Percentiles rank a stretch among this genome's conserved stretches.
Conservation (phyloP, 2,888 invertebrate species). For the Heliconius aoede region DNA sequence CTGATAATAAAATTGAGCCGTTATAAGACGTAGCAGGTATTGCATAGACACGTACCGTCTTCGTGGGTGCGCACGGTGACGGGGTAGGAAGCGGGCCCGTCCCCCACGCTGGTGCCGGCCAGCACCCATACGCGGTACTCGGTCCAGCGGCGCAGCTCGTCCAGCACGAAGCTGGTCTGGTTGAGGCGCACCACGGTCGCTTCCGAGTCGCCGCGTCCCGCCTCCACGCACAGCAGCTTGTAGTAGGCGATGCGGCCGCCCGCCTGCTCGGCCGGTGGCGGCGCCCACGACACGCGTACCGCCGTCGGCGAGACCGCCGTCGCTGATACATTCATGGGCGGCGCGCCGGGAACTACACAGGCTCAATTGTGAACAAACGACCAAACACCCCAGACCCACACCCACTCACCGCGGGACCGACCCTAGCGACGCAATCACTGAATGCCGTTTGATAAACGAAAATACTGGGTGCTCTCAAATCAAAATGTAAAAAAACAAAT, state of each 20-base stretch:
- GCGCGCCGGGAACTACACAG: conserved; percentile 96
- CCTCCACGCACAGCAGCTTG: conserved; percentile 95
- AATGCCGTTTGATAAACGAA: conserved; percentile 75
- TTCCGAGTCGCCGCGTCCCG: conserved; percentile 92
- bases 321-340: conserved; percentile 96
- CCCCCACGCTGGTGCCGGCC: conserved; percentile 97
- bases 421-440: conserved; percentile 81
- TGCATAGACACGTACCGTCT: conserved; percentile 94
- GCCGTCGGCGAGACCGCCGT: conserved; percentile 94
- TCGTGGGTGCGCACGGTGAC: conserved; percentile 97
- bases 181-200: conserved; percentile 91
- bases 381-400: neutral
- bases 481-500: conserved; percentile 52
- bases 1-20: conserved; percentile 39
- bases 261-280: conserved; percentile 94
- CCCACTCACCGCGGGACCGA: neutral
- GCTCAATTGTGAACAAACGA: conserved; percentile 58
- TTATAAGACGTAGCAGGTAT: no score
- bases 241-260: conserved; percentile 97
- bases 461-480: conserved; percentile 54
- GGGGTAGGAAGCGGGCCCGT: conserved; percentile 96
- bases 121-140: conserved; percentile 98
- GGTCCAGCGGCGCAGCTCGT: conserved; percentile 96
- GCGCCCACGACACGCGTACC: conserved; percentile 95
- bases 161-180: conserved; percentile 91